phyloP scores from a whole-genome alignment of 2,888 invertebrate genomes.

The Tanaodytes sp. region DNA sequence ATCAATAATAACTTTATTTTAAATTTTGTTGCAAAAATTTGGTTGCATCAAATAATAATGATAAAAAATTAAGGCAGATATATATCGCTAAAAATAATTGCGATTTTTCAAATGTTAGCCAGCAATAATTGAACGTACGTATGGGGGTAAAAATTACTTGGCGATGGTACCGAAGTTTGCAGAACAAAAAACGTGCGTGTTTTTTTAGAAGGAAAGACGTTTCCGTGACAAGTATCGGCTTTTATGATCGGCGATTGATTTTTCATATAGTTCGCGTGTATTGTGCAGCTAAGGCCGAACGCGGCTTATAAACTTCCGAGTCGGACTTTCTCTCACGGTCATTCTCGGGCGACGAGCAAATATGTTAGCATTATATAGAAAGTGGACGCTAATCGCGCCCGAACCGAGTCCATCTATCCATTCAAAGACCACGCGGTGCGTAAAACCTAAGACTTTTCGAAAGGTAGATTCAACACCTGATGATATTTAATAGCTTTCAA shows the following conservation, averaged over 20 bases:
- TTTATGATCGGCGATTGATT: constrained; percentile 22
- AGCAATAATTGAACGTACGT: too few relatives aligned
- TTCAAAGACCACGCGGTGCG: constrained; percentile 48
- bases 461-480: constrained; percentile 46
- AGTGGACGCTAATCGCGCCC: constrained; percentile 60
- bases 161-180: too few relatives aligned
- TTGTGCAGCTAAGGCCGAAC: constrained; percentile 14
- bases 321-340: constrained; percentile 63
- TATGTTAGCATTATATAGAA: constrained; percentile 58
- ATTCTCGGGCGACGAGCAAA: constrained; percentile 60
- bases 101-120: too few relatives aligned
- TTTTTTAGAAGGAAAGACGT: too few relatives aligned
- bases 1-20: too few relatives aligned
- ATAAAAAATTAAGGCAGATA: too few relatives aligned
- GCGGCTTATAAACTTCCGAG: constrained; percentile 41
- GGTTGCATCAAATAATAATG: too few relatives aligned
- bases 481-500: constrained; percentile 50
- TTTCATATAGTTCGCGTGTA: constrained; percentile 14
- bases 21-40: too few relatives aligned
- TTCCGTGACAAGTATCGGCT: too few relatives aligned
- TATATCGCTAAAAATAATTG: too few relatives aligned
- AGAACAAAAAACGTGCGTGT: too few relatives aligned
- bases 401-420: constrained; percentile 46
- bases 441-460: constrained; percentile 49
- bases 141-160: too few relatives aligned